These are phyloP conservation scores for Blastobasis adustella DNA, from an alignment of 2,888 invertebrate species.

Conservation along the genomic window DNA sequence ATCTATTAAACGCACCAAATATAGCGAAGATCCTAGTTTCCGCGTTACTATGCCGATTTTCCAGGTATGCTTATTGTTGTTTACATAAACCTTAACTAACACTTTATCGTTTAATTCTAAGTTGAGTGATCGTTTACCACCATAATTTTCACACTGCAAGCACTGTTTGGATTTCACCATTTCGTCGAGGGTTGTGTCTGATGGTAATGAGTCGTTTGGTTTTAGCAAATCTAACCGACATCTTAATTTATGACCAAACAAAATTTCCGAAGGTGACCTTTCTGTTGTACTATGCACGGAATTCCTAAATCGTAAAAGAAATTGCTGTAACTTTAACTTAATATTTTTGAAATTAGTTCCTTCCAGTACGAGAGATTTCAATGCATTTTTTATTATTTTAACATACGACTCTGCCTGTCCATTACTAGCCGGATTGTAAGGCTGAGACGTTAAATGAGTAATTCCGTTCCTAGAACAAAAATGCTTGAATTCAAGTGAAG, in stretches of 20 bases:
- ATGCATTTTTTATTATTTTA: neutral
- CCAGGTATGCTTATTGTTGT: no score
- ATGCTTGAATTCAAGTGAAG: neutral
- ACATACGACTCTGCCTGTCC: neutral
- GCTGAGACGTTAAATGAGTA: neutral
- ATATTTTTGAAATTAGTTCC: slow-evolving; percentile 1
- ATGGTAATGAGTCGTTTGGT: neutral
- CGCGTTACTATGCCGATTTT: no score
- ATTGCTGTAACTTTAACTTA: slow-evolving; percentile 1
- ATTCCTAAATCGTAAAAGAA: slow-evolving; percentile 6
- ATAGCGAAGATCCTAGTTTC: no score
- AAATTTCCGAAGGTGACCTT: slow-evolving; percentile 4
- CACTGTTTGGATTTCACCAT: slow-evolving; percentile 1
- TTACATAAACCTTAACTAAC: no score
- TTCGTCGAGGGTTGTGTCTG: neutral
- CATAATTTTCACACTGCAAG: neutral
- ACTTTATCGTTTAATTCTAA: neutral
- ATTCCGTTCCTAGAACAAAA: neutral
- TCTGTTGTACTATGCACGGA: slow-evolving; percentile 5
- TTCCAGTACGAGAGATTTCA: neutral
- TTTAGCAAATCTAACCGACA: slow-evolving; percentile 3
- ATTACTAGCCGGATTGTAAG: neutral
- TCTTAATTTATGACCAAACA: slow-evolving; percentile 7
- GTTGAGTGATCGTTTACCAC: neutral
- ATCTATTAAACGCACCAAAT: no score